Evolutionary conservation across 2,888 invertebrate genomes (phyloP), one percentile per base, ranked within the genome.

Genomic region (Dryadula phaetusa): DNA sequence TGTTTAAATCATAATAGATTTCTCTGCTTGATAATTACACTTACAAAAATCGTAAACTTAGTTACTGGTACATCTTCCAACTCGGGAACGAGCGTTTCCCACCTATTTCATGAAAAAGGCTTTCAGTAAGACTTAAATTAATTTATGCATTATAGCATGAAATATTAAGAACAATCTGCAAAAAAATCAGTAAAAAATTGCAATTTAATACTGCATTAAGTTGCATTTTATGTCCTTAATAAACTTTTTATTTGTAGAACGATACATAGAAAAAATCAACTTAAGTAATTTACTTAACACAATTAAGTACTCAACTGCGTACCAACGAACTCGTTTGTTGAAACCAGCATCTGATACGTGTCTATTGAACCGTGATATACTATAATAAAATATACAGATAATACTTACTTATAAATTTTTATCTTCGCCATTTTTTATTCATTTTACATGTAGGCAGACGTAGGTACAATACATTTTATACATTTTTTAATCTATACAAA

Each of bases 231-330:
- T 46, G 20, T 46, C 10, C 12, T 8, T 52, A 16, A 12, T 28
- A 16, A 32, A n/a, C 32, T 52, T 16, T 18, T 16, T 8, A 16
- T 0, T 16, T 52, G 8, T 16, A 10, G 0, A 32, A 32, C 16
- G 14, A 32, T 52, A 1, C 5, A 16, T 32, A 18, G 10, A 32
- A 18, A 0, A 18, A 52, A 16, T 12, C 4, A 22, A 52, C 52
- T 20, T 54, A 25, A 7, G 40, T 56, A 25, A 56, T 22, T 56
- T 22, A 40, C 56, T 40, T 56, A 56, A 56, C 37, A 20, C 40
- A 56, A 56, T 56, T 56, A 56, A 37, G 37, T 56, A 37, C 37
- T 37, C 37, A 37, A 56, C 25, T 56, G 37, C 56, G n/a, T 54
- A 20, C 37, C 34, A 25, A 20, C 56, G 40, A 56, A 56, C 40